Conservation (phyloP, 2,888 invertebrate species). For the Clitarchus hookeri region DNA sequence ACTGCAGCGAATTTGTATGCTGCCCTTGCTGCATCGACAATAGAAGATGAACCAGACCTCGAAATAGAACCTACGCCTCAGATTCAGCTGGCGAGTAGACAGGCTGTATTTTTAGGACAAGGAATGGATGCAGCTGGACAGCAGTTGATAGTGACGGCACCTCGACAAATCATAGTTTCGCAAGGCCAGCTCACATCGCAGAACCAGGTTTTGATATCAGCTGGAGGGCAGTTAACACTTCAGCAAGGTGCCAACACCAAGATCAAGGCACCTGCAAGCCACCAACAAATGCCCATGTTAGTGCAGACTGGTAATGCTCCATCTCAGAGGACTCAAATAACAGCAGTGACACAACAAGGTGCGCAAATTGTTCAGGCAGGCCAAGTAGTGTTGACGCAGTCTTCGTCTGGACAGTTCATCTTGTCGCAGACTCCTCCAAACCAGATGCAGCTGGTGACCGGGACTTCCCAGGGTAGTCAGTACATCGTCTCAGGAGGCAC, state of each 20-base stretch:
- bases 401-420: slow-evolving; percentile 44
- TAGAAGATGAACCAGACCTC: slow-evolving; percentile 76
- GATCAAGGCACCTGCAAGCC: slow-evolving; percentile 50
- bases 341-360: slow-evolving; percentile 28
- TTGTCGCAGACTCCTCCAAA: slow-evolving; percentile 51
- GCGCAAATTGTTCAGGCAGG: slow-evolving; percentile 38
- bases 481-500: slow-evolving; percentile 58
- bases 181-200: slow-evolving; percentile 47
- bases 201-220: slow-evolving; percentile 50
- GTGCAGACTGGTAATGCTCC: slow-evolving; percentile 32
- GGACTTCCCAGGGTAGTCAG: slow-evolving; percentile 54
- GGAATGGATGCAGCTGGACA: slow-evolving; percentile 46
- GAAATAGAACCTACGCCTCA: slow-evolving; percentile 40
- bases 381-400: slow-evolving; percentile 52
- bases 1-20: slow-evolving; percentile 86
- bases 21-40: slow-evolving; percentile 80
- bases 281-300: slow-evolving; percentile 38
- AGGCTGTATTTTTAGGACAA: slow-evolving; percentile 32
- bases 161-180: slow-evolving; percentile 61
- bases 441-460: slow-evolving; percentile 57
- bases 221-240: slow-evolving; percentile 50
- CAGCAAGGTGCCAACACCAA: slow-evolving; percentile 42
- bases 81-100: slow-evolving; percentile 29
- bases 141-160: slow-evolving; percentile 54
- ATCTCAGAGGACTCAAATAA: slow-evolving; percentile 30